Evolutionary conservation across 2,888 invertebrate genomes (phyloP), one percentile per base, ranked within the genome.

Genomic region (Lasioglossum morio): DNA sequence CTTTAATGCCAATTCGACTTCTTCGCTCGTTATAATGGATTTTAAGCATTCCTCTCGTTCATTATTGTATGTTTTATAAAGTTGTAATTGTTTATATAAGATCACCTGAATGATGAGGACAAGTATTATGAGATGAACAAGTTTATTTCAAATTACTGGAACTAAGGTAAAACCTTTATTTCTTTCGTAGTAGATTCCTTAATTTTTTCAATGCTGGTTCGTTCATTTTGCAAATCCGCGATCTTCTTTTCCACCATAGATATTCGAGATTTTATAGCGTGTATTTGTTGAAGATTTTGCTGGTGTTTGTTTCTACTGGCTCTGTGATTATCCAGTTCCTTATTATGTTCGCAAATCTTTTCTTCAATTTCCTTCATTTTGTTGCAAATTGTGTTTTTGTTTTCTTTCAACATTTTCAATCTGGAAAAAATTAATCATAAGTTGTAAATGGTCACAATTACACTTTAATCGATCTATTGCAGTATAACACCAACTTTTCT

Each of bases 281-380:
- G 91, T 87, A 93, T 88, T 84, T 91, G 85, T 34, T 89, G 85
- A 60, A 92, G 74, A 76, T 90, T 89, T 43, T 87, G 89, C 40
- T 93, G 91, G 77, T 79, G 87, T 60, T 92, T 81, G 74, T 82
- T 91, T 84, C 91, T 90, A 0, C 53, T 72, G 66, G 82, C 76
- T 37, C 93, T 92, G n/a, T 91, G 77, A 46, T 82, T 72, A n/a
- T 92, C 92, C n/a, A 94, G 81, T 69, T 92, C 85, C 23, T 87
- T 79, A 34, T 92, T 90, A 4, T 91, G 79, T 69, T 84, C 75
- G 0, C 74, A 60, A 46, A 94, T 81, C 70, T 92, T 91, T 4
- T 88, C 90, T 74, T 95, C 93, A 7, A 95, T 77, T 60, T 89
- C 89, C 60, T 94, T 92, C 69, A 95, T 93, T 79, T 95, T 91